Evolutionary conservation across 2,797 vertebrate species (phyloP).

Genomic region (Ficedula albicollis): DNA sequence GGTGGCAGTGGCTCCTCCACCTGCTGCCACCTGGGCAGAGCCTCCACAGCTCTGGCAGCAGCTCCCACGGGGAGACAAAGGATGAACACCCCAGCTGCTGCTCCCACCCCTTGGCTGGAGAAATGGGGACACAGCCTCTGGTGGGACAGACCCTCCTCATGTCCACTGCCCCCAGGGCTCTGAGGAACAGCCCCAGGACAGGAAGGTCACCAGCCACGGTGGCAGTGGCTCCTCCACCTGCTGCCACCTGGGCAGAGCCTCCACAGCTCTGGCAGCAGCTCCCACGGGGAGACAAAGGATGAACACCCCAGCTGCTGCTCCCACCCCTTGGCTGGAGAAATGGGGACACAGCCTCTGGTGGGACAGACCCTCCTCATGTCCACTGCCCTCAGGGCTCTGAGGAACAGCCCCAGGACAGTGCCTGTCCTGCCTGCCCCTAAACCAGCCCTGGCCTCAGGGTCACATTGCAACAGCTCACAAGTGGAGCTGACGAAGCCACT

Average conservation of each 20-base stretch:
- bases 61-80: neutral
- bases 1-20: neutral
- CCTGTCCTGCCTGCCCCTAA: neutral
- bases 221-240: neutral
- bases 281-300: neutral
- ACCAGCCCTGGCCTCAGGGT: neutral
- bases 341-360: neutral
- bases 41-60: neutral
- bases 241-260: neutral
- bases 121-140: neutral
- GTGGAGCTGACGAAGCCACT: conserved; percentile 16
- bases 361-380: accelerated
- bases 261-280: neutral
- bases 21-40: neutral
- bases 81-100: neutral
- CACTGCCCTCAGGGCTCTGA: neutral
- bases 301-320: neutral
- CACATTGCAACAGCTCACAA: neutral
- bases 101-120: neutral
- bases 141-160: neutral
- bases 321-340: neutral
- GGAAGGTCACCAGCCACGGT: neutral
- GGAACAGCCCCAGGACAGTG: neutral
- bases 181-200: too few relatives aligned
- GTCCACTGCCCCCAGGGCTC: too few relatives aligned